These are phyloP conservation scores for Erythrolamprus reginae DNA, from an alignment of 2,113 vertebrate species.

Conservation along the genomic window DNA sequence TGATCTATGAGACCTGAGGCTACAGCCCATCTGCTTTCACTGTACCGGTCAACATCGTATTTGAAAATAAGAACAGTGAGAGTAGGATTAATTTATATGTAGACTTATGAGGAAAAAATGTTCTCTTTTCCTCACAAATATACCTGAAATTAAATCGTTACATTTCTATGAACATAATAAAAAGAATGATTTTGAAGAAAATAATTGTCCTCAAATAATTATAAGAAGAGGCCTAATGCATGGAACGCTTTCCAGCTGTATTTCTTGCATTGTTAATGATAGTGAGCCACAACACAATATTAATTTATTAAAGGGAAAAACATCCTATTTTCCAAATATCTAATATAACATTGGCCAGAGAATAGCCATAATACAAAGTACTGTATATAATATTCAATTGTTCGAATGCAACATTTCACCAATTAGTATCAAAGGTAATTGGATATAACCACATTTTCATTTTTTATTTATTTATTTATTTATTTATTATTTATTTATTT, in stretches of 20 bases:
- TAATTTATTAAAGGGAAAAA: not conserved
- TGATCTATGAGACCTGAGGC: not conserved
- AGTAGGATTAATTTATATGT: not conserved
- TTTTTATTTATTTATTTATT: too few species aligned
- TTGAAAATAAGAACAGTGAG: not conserved
- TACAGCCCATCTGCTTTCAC: not conserved
- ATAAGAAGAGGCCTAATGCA: not conserved
- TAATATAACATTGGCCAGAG: not conserved
- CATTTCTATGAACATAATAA: not conserved
- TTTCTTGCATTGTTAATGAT: not conserved
- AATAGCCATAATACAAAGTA: not conserved
- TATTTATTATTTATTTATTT: too few species aligned
- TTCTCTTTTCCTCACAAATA: not conserved
- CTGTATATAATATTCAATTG: accelerated
- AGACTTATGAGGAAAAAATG: not conserved
- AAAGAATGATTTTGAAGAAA: not conserved
- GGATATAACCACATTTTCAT: not conserved
- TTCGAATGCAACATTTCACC: not conserved
- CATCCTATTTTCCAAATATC: not conserved
- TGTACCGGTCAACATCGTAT: not conserved
- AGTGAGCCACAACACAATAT: not conserved
- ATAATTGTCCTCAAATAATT: not conserved
- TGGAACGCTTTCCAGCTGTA: not conserved
- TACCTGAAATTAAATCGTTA: not conserved
- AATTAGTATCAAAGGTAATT: not conserved